Base-by-base conservation (phyloP, 2,888 invertebrate species). In the Drosophila atripex region DNA sequence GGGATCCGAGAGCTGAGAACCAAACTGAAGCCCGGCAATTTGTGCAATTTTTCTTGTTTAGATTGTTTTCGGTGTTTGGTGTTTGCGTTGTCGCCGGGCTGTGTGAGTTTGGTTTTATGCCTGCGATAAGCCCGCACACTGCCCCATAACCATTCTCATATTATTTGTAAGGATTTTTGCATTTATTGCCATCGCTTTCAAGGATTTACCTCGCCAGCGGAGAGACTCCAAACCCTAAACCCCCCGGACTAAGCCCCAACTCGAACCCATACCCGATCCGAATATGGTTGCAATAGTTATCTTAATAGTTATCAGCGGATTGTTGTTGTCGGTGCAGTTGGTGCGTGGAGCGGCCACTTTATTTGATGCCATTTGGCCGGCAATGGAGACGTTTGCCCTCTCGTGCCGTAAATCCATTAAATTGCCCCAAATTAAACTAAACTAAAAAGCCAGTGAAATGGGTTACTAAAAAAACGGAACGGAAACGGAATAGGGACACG, bases 131-230 rank as follows among this genome's bases (percentile, higher is more conserved):
- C 88, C 71, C 73, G 71, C 77, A 84, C 71, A 74, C 75, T 78
- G 65, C n/a, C 66, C 79, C 80, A 88, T 79, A 82, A 78, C 87
- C 75, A 78, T 82, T 82, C 73, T 76, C 83, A 87, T 87, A 88
- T 85, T 88, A 87, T 88, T 87, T 86, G 88, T 82, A 82, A 78
- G 86, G 88, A 88, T 88, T 86, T 88, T 82, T 82, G 76, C 86
- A 87, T 82, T 87, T 85, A 86, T 88, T 87, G 83, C 82, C 59
- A 82, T 71, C 75, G 76, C 55, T 86, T 87, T 72, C 72, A 80
- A 83, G 86, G 83, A 83, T 88, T 86, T 88, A 45, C 75, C 55
- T 23, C 50, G 61, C 58, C 18, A 18, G 14, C n/a, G 12, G 32
- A 5, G 35, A 35, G 35, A 47, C 71, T 68, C 64, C 63, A 58